A percentile compares a stretch with the other conserved stretches of the same genome.
Evolutionary conservation across 2,113 vertebrate genomes (phyloP).

Genomic region (Clupea harengus): DNA sequence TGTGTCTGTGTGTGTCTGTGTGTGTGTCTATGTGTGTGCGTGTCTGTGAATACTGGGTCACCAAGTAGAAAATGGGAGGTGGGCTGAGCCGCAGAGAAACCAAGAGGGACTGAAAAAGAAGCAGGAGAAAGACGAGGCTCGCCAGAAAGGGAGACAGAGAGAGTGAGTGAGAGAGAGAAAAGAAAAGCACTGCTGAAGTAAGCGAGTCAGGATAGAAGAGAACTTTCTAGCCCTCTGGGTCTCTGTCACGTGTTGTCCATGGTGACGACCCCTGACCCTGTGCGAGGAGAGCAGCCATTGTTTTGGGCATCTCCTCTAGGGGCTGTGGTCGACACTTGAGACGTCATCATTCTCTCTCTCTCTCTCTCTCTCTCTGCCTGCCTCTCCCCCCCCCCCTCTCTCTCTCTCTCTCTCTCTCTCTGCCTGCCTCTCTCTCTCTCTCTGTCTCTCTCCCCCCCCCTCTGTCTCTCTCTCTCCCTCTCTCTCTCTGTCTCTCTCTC

Average conservation of each 20-base stretch:
- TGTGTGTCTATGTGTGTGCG: not conserved
- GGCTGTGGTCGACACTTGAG: not conserved
- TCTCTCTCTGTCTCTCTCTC: not conserved
- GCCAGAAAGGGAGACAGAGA: no score
- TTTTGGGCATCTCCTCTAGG: not conserved
- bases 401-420: not conserved
- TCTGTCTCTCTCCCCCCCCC: not conserved
- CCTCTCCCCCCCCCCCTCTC: no score
- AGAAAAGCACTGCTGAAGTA: not conserved
- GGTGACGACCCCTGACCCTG: not conserved
- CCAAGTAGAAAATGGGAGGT: not conserved
- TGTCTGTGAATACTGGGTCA: not conserved
- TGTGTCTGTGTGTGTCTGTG: not conserved
- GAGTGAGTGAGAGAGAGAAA: not conserved
- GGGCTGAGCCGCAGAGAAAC: not conserved
- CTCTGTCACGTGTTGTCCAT: not conserved
- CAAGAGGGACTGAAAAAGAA: not conserved
- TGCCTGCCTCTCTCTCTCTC: not conserved
- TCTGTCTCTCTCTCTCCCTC: not conserved
- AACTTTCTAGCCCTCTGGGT: not conserved
- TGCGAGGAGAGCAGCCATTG: not conserved
- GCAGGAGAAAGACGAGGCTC: not conserved
- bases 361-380: not conserved
- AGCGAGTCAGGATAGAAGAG: not conserved
- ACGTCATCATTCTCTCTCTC: not conserved